These are phyloP conservation scores for Euschistus heros DNA, from an alignment of 1,140 invertebrate genomes.

Conservation along the genomic window DNA sequence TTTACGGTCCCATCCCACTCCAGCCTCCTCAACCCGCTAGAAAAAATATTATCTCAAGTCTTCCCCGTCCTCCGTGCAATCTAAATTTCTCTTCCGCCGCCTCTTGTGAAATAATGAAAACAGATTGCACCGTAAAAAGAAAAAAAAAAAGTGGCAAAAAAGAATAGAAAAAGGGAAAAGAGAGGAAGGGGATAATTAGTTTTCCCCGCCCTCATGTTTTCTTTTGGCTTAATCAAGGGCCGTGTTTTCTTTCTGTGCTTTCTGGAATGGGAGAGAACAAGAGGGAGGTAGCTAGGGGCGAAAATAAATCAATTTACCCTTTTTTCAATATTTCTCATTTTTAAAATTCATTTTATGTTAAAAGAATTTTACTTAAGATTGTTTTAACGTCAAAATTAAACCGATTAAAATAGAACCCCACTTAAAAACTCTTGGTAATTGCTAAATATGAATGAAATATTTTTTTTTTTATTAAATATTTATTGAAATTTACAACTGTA, in stretches of 20 bases:
- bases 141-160: not conserved
- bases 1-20: too few relatives aligned
- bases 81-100: slow-evolving; percentile 1
- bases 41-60: not conserved
- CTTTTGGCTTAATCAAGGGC: slow-evolving; percentile 15
- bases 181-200: slow-evolving; percentile 10
- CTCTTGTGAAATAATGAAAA: slow-evolving; percentile 2
- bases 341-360: too few relatives aligned
- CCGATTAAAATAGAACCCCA: too few relatives aligned
- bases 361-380: too few relatives aligned
- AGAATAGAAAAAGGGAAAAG: not conserved
- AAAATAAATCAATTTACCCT: too few relatives aligned
- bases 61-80: not conserved
- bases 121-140: slow-evolving; percentile 3
- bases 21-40: not conserved
- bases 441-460: too few relatives aligned
- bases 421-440: too few relatives aligned
- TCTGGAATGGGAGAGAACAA: slow-evolving; percentile 37
- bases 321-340: too few relatives aligned
- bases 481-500: too few relatives aligned
- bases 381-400: too few relatives aligned
- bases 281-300: slow-evolving; percentile 98
- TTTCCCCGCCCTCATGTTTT: slow-evolving; percentile 2
- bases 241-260: slow-evolving; percentile 1
- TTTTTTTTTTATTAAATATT: too few relatives aligned